Percentiles rank a stretch among this genome's conserved stretches.
Conservation (phyloP, 37 sponge, comb jelly and placozoan species). For the Ephydatia muelleri region DNA sequence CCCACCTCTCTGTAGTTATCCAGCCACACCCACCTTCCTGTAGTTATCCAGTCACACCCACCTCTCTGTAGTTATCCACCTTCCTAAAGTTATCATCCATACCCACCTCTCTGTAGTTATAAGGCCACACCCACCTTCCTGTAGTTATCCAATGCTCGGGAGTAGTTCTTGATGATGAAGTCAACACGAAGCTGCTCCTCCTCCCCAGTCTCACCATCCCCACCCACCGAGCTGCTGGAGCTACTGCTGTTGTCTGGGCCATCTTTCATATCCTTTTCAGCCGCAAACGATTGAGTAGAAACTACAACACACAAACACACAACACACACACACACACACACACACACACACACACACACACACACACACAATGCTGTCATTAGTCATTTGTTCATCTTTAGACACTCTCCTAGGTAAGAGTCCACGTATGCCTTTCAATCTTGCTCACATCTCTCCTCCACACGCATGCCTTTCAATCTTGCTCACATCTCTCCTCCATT, state of each 20-base stretch:
- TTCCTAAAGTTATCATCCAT: not conserved
- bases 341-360: constrained; percentile 26
- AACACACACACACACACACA: too few species aligned
- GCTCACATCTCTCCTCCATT: too few species aligned
- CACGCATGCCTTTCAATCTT: not conserved
- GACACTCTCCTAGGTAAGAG: not conserved
- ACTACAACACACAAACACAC: not conserved
- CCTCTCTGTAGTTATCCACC: too few species aligned
- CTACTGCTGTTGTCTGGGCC: constrained; percentile 8
- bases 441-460: too few species aligned
- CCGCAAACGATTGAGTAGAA: not conserved
- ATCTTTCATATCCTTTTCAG: not conserved
- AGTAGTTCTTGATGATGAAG: constrained; percentile 37
- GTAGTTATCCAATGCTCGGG: constrained; percentile 18
- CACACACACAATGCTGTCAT: too few species aligned
- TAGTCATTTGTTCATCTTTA: too few species aligned
- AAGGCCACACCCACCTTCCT: constrained; percentile 25
- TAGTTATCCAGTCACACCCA: too few species aligned
- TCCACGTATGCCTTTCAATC: not conserved
- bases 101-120: not conserved
- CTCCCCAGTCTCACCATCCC: constrained; percentile 20
- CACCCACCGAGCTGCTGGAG: not conserved
- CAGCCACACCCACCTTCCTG: too few species aligned
- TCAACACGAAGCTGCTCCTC: constrained; percentile 49
- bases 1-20: too few species aligned